Base-by-base conservation (phyloP, 2,888 invertebrate genomes). In the Caenorhabditis sulstoni region DNA sequence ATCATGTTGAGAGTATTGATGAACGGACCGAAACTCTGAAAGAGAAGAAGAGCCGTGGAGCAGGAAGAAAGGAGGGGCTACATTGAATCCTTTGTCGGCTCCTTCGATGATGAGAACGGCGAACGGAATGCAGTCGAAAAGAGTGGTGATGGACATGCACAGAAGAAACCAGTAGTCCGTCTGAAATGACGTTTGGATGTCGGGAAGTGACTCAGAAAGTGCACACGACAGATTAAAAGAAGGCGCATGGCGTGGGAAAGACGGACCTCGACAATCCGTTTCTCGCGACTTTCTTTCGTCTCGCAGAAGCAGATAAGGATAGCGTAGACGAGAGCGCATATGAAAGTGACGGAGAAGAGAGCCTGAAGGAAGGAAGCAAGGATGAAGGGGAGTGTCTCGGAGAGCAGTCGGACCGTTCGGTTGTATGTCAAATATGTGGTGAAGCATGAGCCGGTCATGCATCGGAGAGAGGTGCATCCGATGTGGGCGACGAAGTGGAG, bases 131-230 rank as follows among this genome's bases (percentile, higher is more conserved):
- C 53, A 58, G 41, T 71, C 53, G 47, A 70, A 70, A 8, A 77
- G 3, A 3, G 61, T 66, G 12, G 70, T 45, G 39, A 66, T 77
- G 58, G 70, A 50, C 65, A 70, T 65, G 53, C 58, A 70, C 12
- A 71, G 41, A 20, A 77, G 70, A n/a, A 77, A 64, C 77, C 77
- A 77, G 44, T 77, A 77, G 59, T 77, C 77, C 9, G 59, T 58
- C 77, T 76, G 67, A 61, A 64, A 23, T 8, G 7, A 55, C n/a
- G 45, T 49, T 55, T 41, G 49, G 35, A 0, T 8, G 35, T 16
- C n/a, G n/a, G n/a, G n/a, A n/a, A 41, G 23, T 29, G 29, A 29
- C 4, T 29, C 29, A 29, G 29, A 29, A 7, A 29, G 29, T 29
- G 29, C 4, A 29, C 29, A 7, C 29, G 29, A 29, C 29, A 29